Evolutionary conservation across 2,797 vertebrate species (phyloP), one percentile per base, ranked within the genome.

Genomic region (Spatula clypeata): DNA sequence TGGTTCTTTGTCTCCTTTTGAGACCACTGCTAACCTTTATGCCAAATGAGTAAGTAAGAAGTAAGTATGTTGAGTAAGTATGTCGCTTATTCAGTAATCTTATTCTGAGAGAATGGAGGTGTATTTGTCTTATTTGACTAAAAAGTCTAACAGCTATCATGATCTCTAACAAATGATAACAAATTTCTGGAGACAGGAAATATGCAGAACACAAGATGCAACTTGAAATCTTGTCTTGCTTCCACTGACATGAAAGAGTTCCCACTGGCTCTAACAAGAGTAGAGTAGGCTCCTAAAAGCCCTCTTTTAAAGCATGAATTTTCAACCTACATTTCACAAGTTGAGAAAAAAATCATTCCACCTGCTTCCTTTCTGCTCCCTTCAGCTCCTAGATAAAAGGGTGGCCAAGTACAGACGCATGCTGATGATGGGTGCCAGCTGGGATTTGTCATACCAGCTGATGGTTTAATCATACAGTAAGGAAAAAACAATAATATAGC

Each of bases 41-140:
- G 32, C 31, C 87, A 95, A 93, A 73, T 44, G 42, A 89, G 89
- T 73, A 93, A 92, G 92, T 60, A 65, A 14, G 40, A 44, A 89
- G 89, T 73, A 93, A 92, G 90, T 60, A 65, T 14, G 40, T 79
- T 44, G 42, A 89, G 89, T 73, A 93, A 92, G 90, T 60, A 65
- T 16, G 40, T 79, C 65, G 74, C 51, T 51, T 55, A 55, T n/a
- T 55, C 54, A 55, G 54, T 20, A 55, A 55, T 11, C 49, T 51
- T 51, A 51, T 51, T 51, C 49, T 61, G 76, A 72, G 62, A 77
- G 45, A 76, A 69, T 0, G 34, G 49, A 88, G 32, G 32, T n/a
- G 4, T 27, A 27, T 80, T 77, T 87, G 58, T 66, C 31, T 77
- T 80, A 79, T 76, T 77, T 81, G 54, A 81, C 69, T 53, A 38